phyloP scores from a whole-genome alignment of 2,797 vertebrate species.

The Spheniscus humboldti region DNA sequence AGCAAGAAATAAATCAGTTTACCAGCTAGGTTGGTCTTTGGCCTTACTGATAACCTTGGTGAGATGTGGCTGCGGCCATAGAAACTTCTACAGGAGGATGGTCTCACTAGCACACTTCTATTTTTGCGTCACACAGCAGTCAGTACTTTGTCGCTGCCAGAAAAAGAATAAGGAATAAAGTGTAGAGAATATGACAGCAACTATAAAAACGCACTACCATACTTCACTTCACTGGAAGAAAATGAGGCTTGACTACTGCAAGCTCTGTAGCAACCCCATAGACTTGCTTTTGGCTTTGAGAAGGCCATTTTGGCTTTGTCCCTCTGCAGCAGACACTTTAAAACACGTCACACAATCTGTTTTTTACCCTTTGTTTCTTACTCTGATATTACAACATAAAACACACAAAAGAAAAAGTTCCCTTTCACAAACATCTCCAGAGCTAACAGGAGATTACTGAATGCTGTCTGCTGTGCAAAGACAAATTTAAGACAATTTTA shows the following conservation, averaged over 20 bases:
- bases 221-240: neutral
- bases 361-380: neutral
- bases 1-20: neutral
- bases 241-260: neutral
- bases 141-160: neutral
- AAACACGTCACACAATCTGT: neutral
- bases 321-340: neutral
- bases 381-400: neutral
- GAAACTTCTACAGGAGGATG: neutral
- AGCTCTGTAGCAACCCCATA: neutral
- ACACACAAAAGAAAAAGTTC: neutral
- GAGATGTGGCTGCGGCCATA: neutral
- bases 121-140: accelerated
- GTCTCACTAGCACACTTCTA: neutral
- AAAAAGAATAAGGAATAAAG: neutral
- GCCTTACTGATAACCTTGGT: neutral
- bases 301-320: neutral
- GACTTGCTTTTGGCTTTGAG: neutral
- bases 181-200: neutral
- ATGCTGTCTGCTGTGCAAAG: neutral
- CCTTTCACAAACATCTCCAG: neutral
- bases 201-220: neutral
- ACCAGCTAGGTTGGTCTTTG: neutral
- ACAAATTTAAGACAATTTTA: constrained; percentile 36
- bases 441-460: neutral